Percentiles rank a stretch among this genome's conserved stretches.
Conservation (phyloP, 2,888 invertebrate genomes). For the Drosophila flavopinicola region DNA sequence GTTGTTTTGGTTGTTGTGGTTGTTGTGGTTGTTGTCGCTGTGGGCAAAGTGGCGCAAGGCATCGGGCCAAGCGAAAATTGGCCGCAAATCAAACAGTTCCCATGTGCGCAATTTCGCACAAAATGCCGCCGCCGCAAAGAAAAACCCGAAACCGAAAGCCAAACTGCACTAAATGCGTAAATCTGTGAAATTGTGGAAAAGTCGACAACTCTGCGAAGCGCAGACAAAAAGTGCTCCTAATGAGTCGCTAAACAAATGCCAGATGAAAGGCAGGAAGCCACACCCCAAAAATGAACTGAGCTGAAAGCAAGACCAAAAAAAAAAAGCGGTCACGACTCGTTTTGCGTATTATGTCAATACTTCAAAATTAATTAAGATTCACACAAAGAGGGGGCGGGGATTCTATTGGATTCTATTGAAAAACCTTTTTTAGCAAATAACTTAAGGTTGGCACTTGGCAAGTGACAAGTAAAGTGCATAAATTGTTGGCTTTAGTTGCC, state of each 20-base stretch:
- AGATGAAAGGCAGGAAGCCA: slow-evolving; percentile 64
- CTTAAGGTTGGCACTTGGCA: slow-evolving; percentile 20
- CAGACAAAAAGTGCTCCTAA: slow-evolving; percentile 29
- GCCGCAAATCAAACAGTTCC: slow-evolving; percentile 79
- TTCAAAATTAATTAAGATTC: slow-evolving; percentile 73
- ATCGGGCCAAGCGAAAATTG: slow-evolving; percentile 66
- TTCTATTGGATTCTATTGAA: slow-evolving; percentile 39
- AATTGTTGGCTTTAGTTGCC: slow-evolving; percentile 36
- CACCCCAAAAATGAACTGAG: slow-evolving; percentile 43
- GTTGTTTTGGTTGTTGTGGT: slow-evolving; percentile 21
- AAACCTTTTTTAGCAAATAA: slow-evolving; percentile 26
- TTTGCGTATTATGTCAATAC: slow-evolving; percentile 51
- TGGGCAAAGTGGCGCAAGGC: slow-evolving; percentile 61
- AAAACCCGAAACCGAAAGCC: slow-evolving; percentile 49
- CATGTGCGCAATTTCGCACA: slow-evolving; percentile 72
- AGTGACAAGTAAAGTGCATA: slow-evolving; percentile 49
- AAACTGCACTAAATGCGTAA: slow-evolving; percentile 54
- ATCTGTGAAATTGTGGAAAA: slow-evolving; percentile 50
- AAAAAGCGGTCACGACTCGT: slow-evolving; percentile 4
- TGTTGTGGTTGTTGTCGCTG: slow-evolving; percentile 23
- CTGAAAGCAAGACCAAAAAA: slow-evolving; percentile 10
- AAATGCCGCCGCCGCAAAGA: slow-evolving; percentile 67
- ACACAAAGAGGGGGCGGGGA: slow-evolving; percentile 35
- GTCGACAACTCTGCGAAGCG: neutral
- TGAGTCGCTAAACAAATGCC: slow-evolving; percentile 29